Evolutionary conservation across 2,113 vertebrate genomes (phyloP).

Genomic region (Xenopus laevis): DNA sequence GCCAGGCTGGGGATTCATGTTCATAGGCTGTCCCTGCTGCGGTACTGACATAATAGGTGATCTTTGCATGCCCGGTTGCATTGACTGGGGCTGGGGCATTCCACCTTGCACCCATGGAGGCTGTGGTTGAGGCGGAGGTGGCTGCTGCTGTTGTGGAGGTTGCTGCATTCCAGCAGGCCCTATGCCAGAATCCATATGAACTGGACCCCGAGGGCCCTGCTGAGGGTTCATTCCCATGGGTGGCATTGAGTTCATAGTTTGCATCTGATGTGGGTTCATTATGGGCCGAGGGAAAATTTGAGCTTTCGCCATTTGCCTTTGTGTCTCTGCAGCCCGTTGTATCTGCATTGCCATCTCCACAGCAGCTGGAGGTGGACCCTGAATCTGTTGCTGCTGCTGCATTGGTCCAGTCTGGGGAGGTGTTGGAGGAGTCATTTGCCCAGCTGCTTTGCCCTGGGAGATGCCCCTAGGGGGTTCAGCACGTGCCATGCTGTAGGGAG

Average conservation of each 20-base stretch:
- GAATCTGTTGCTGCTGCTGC: slow-evolving; percentile 56
- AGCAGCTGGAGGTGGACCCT: slow-evolving; percentile 89
- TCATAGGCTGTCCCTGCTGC: slow-evolving; percentile 79
- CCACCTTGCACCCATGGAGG: slow-evolving; percentile 73
- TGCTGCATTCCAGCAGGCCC: slow-evolving; percentile 67
- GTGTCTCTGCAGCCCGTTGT: slow-evolving; percentile 89
- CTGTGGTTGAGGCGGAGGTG: slow-evolving; percentile 36
- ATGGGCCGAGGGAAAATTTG: slow-evolving; percentile 84
- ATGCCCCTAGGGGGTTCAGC: slow-evolving; percentile 63
- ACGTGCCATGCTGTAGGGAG: slow-evolving; percentile 65
- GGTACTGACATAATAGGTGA: slow-evolving; percentile 82
- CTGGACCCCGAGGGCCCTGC: slow-evolving; percentile 69
- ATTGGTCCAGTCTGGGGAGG: slow-evolving; percentile 60
- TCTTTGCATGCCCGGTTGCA: slow-evolving; percentile 78
- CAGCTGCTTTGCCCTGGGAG: slow-evolving; percentile 72
- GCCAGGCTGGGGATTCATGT: slow-evolving; percentile 71
- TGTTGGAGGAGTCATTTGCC: slow-evolving; percentile 69
- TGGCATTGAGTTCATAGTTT: slow-evolving; percentile 71
- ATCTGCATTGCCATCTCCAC: slow-evolving; percentile 98
- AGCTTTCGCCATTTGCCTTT: slow-evolving; percentile 90
- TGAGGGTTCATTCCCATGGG: slow-evolving; percentile 80
- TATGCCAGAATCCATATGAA: slow-evolving; percentile 70
- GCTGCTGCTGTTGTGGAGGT: slow-evolving; percentile 47
- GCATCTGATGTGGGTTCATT: slow-evolving; percentile 79
- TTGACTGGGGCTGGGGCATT: slow-evolving; percentile 74